phyloP scores from a whole-genome alignment of 2,888 invertebrate species.

The Erebia ligea region DNA sequence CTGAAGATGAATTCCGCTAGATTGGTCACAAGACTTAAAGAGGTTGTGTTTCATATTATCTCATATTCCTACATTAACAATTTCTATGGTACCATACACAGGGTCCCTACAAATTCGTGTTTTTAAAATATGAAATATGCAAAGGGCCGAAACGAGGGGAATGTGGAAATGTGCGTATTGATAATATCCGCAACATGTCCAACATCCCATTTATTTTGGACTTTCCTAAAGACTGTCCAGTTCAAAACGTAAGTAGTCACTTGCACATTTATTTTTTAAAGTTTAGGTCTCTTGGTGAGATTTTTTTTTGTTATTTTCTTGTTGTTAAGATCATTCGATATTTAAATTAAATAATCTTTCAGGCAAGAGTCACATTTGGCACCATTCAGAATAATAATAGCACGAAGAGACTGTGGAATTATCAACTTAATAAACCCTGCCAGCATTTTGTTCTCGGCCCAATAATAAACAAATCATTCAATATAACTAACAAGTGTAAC shows the following conservation, averaged over 20 bases:
- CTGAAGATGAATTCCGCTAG: too few species aligned
- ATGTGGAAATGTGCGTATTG: slow-evolving; percentile 57
- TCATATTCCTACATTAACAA: neutral
- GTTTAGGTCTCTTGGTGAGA: neutral
- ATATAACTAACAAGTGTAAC: slow-evolving; percentile 62
- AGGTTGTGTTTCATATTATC: too few species aligned
- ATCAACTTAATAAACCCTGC: slow-evolving; percentile 65
- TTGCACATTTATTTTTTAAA: neutral
- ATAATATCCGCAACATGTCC: slow-evolving; percentile 59
- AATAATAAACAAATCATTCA: slow-evolving; percentile 59
- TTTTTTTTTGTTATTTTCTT: too few species aligned
- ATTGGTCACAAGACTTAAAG: too few species aligned
- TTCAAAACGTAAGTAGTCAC: slow-evolving; percentile 54
- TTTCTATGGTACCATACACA: slow-evolving; percentile 43
- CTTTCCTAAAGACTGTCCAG: slow-evolving; percentile 61
- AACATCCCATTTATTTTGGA: slow-evolving; percentile 60
- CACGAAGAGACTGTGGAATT: slow-evolving; percentile 64
- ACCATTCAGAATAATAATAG: slow-evolving; percentile 56
- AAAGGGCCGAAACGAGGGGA: slow-evolving; percentile 66
- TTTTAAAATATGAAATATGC: slow-evolving; percentile 58
- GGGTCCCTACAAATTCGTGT: slow-evolving; percentile 63
- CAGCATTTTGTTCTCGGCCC: slow-evolving; percentile 74
- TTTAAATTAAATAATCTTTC: slow-evolving; percentile 31
- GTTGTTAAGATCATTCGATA: too few species aligned
- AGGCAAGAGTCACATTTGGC: slow-evolving; percentile 64